Evolutionary conservation across 2,113 vertebrate genomes (phyloP), one percentile per base, ranked within the genome.

Genomic region (Rhizomys pruinosus): DNA sequence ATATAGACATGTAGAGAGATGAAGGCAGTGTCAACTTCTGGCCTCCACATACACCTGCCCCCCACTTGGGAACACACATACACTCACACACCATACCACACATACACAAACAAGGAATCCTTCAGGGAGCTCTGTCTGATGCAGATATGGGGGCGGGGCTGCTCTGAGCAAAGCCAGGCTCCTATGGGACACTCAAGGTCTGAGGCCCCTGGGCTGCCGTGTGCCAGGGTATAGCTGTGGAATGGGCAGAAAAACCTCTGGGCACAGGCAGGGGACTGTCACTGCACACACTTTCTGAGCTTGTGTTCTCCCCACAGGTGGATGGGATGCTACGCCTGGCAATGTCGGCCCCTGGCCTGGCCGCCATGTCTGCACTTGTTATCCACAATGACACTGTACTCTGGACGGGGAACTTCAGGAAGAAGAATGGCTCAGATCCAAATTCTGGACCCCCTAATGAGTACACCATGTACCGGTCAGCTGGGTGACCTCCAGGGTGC

Each of bases 341-440:
- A 52, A 98, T 90, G 97, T 78, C 85, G 32, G 87, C 92, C 64
- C 98, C 98, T 0, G 98, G 97, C 42, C 97, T 99, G 22, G 98
- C 99, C 0, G 98, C 99, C 20, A 95, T 99, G 93, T 99, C 99
- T 1, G 99, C 99, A 22, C 98, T 99, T 0, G 98, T 98, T 32
- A 97, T 99, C 95, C 99, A 99, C 96, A 99, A 99, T 0, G 99
- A 99, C 97, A 99, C 99, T 0, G 98, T 99, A 77, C 98, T 99
- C 89, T 99, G 99, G 99, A 99, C 99, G 0, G 99, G 99, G 68
- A 99, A 99, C 96, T 99, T 99, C 0, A 99, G 99, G 6, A 99
- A 92, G 97, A 99, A 93, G 95, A 99, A 99, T 7, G 94, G 91
- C n/a, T 99, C 98, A 0, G 98, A 99, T 71, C 98, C 98, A 0